Evolutionary conservation across 2,888 invertebrate genomes (phyloP).

Genomic region (Agrotis segetum): DNA sequence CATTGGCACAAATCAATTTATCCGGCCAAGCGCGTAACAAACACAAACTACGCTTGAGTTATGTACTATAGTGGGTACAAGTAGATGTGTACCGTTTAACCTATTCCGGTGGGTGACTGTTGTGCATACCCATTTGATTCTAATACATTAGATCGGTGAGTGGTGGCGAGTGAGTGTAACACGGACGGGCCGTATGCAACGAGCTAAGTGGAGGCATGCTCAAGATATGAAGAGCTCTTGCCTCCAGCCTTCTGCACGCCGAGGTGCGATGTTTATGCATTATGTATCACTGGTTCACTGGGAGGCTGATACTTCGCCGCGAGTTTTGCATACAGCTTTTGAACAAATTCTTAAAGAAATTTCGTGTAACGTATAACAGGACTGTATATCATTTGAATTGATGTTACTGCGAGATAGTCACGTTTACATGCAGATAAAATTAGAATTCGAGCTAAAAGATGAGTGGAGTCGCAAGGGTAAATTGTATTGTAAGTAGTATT

Average conservation of each 20-base stretch:
- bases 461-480: conserved; percentile 45
- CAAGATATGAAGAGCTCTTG: conserved; percentile 77
- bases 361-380: conserved; percentile 48
- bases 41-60: conserved; percentile 35
- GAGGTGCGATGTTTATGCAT: conserved; percentile 80
- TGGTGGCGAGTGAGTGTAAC: conserved; percentile 62
- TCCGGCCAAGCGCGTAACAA: conserved; percentile 36
- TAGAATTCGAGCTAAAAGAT: conserved; percentile 50
- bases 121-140: conserved; percentile 52
- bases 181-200: conserved; percentile 63
- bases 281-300: conserved; percentile 69
- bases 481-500: conserved; percentile 53
- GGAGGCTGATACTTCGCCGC: conserved; percentile 68
- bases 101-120: conserved; percentile 18
- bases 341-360: conserved; percentile 62
- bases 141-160: conserved; percentile 64
- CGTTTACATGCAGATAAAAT: conserved; percentile 54
- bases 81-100: conserved; percentile 39
- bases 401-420: conserved; percentile 41
- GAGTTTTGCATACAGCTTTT: conserved; percentile 70
- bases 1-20: conserved; percentile 35
- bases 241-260: conserved; percentile 69
- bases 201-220: conserved; percentile 72
- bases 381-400: conserved; percentile 57
- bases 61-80: conserved; percentile 27